Percentiles rank a stretch among this genome's conserved stretches.
Evolutionary conservation across 1,140 invertebrate species (phyloP).

Genomic region (Anastrepha obliqua): DNA sequence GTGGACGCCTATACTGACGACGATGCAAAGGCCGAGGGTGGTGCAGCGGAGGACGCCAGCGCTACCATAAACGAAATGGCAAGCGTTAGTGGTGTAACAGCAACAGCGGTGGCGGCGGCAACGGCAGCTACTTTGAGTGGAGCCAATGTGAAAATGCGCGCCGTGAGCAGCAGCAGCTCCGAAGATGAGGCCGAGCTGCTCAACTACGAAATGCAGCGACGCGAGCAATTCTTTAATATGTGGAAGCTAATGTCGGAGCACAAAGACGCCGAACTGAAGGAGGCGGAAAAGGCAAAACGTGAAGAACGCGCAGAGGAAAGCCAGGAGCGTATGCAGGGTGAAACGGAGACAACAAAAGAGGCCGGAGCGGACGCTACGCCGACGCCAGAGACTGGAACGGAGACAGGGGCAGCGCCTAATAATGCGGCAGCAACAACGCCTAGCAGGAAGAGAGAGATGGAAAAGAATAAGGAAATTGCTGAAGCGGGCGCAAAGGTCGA

Average conservation of each 20-base stretch:
- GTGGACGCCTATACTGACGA: not conserved
- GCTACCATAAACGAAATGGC: not conserved
- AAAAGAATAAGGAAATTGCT: not conserved
- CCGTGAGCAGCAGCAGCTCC: constrained; percentile 70
- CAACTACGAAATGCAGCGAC: constrained; percentile 58
- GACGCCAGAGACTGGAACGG: not conserved
- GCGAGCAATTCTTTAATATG: constrained; percentile 67
- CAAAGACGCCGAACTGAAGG: constrained; percentile 21
- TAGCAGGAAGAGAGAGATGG: not conserved
- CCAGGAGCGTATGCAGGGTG: not conserved
- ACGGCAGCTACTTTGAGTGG: not conserved
- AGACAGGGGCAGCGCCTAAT: not conserved
- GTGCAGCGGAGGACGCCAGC: not conserved
- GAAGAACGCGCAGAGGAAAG: constrained; percentile 3
- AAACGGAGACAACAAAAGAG: not conserved
- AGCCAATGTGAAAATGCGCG: constrained; percentile 64
- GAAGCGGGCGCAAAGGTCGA: not conserved
- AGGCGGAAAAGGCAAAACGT: constrained; percentile 36
- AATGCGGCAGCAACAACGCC: not conserved
- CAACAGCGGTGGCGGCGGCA: not conserved
- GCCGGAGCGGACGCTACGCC: not conserved
- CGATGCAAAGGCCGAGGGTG: constrained; percentile 35
- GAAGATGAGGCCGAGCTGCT: constrained; percentile 61
- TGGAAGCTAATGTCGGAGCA: constrained; percentile 69
- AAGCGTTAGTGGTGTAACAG: not conserved